Evolutionary conservation across 2,888 invertebrate genomes (phyloP).

Genomic region (Amblyjoppa proteus): DNA sequence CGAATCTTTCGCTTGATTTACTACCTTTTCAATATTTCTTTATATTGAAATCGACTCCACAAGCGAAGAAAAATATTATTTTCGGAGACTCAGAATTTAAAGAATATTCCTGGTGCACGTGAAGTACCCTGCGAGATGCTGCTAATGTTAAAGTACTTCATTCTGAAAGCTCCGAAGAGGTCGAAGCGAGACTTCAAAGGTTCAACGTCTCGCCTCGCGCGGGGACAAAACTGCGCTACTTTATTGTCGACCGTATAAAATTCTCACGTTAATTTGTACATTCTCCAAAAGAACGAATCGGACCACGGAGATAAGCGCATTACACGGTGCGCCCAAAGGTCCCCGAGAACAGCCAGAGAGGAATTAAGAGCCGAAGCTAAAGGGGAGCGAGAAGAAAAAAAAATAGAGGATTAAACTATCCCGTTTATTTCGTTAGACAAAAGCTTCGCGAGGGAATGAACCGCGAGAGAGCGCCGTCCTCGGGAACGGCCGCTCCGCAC

Average conservation of each 20-base stretch:
- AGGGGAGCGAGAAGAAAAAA: constrained; percentile 40
- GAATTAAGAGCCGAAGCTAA: background rate
- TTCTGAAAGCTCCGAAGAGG: background rate
- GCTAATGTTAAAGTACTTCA: no score
- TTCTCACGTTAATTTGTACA: constrained; percentile 31
- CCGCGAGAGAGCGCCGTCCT: background rate
- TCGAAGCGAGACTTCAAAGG: background rate
- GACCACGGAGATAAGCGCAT: constrained; percentile 25
- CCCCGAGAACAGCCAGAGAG: constrained; percentile 1
- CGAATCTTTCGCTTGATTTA: no score
- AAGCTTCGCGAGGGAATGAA: background rate
- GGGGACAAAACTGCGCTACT: constrained; percentile 15
- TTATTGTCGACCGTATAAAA: constrained; percentile 23
- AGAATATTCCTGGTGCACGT: background rate
- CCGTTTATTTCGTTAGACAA: constrained; percentile 42
- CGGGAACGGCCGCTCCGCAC: background rate
- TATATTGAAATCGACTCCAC: no score
- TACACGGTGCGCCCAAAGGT: constrained; percentile 25
- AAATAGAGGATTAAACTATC: constrained; percentile 50
- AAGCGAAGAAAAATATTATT: no score
- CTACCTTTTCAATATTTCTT: no score
- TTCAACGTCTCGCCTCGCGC: background rate
- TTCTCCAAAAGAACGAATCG: constrained; percentile 22
- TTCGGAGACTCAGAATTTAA: background rate
- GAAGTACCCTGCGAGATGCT: background rate